Conservation (phyloP, 1,140 invertebrate genomes). For the Diorhabda carinulata region DNA sequence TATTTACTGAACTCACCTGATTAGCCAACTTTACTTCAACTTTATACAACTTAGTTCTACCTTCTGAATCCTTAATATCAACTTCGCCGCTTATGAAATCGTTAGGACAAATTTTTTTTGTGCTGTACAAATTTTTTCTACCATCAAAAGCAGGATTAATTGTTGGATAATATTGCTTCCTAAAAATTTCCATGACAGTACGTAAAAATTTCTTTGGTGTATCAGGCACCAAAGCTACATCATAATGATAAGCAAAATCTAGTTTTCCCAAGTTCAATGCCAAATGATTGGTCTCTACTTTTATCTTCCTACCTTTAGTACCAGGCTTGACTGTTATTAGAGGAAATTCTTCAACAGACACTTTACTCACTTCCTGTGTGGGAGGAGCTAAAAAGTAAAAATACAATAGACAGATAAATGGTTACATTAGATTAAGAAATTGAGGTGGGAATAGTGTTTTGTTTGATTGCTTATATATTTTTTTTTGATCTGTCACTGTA, state of each 20-base stretch:
- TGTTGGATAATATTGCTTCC: conserved; percentile 42
- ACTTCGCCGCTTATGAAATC: conserved; percentile 31
- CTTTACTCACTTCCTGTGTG: background rate
- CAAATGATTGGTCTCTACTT: conserved; percentile 58
- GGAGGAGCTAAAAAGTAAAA: background rate
- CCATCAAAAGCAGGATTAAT: conserved; percentile 65
- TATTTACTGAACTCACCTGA: conserved; percentile 34
- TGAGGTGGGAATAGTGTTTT: background rate
- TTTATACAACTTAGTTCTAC: conserved; percentile 54
- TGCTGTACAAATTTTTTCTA: conserved; percentile 60
- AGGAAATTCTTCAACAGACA: background rate
- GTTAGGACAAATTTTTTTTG: conserved; percentile 28
- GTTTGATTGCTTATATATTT: background rate
- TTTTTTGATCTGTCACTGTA: background rate
- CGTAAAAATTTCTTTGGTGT: conserved; percentile 46
- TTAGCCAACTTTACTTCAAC: conserved; percentile 56
- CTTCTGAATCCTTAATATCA: conserved; percentile 47
- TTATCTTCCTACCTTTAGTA: conserved; percentile 47
- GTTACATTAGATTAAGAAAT: background rate
- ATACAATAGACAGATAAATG: background rate
- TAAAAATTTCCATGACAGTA: conserved; percentile 43
- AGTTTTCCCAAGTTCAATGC: conserved; percentile 51
- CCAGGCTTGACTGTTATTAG: conserved; percentile 39
- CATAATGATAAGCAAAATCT: conserved; percentile 49
- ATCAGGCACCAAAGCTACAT: conserved; percentile 50